Evolutionary conservation across 2,888 invertebrate genomes (phyloP).

Genomic region (Quadroppia sp.): DNA sequence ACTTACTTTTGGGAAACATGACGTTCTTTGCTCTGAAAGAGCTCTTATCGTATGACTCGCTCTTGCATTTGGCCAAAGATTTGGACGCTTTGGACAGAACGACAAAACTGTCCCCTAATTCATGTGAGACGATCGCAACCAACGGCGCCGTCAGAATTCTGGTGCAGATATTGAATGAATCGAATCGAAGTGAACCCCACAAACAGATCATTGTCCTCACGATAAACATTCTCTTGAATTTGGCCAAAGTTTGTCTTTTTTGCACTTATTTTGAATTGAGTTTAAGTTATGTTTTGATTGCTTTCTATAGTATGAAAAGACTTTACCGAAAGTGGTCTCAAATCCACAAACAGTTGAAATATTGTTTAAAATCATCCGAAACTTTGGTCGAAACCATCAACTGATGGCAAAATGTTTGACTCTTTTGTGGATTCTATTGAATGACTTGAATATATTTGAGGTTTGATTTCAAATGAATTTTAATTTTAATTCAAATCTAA

Average conservation of each 20-base stretch:
- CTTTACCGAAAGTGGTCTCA: background rate
- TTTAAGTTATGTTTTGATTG: background rate
- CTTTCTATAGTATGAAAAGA: background rate
- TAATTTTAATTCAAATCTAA: background rate
- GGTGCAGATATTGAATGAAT: conserved; percentile 35
- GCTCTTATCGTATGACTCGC: conserved; percentile 1
- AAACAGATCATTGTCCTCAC: conserved; percentile 31
- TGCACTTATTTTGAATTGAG: background rate
- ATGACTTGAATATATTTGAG: background rate
- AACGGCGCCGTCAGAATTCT: conserved; percentile 27
- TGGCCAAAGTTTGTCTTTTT: conserved; percentile 26
- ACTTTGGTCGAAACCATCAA: background rate
- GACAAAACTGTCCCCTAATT: conserved; percentile 37
- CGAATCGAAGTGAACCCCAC: conserved; percentile 43
- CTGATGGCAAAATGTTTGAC: background rate
- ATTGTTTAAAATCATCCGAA: background rate
- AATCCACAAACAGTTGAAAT: background rate
- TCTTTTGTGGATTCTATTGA: conserved; percentile 14
- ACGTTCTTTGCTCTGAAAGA: conserved; percentile 19
- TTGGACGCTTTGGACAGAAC: conserved; percentile 31
- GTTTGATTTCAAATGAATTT: conserved; percentile 6
- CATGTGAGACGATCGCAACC: conserved; percentile 26
- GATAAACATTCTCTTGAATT: conserved; percentile 32
- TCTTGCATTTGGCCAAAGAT: conserved; percentile 18
- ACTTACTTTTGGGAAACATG: conserved; percentile 10